These are phyloP conservation scores for Sycophaga agraensis DNA, from an alignment of 1,140 invertebrate species.

Conservation along the genomic window DNA sequence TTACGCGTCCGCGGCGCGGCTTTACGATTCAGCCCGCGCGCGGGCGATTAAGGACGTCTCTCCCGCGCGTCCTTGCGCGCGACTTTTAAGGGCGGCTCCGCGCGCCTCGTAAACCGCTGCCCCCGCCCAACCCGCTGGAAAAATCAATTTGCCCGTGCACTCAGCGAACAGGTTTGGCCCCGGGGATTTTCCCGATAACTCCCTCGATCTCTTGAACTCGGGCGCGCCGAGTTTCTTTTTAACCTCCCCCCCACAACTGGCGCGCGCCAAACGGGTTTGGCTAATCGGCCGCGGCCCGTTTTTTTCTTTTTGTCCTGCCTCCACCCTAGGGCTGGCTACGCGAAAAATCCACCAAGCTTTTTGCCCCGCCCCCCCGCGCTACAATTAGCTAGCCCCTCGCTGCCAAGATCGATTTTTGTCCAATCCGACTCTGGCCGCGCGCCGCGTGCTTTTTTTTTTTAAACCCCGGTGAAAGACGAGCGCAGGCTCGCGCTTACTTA, in stretches of 20 bases:
- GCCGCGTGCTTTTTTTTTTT: not conserved
- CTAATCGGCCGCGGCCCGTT: slow-evolving; percentile 1
- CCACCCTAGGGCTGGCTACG: slow-evolving; percentile 9
- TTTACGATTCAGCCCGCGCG: not conserved
- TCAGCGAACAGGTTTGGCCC: too few species aligned
- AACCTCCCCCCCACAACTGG: not conserved
- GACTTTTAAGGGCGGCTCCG: not conserved
- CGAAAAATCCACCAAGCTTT: slow-evolving; percentile 26
- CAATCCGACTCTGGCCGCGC: not conserved
- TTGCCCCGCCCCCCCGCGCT: slow-evolving; percentile 2
- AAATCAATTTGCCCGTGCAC: too few species aligned
- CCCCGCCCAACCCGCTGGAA: not conserved
- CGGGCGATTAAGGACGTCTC: not conserved
- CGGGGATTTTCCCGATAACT: too few species aligned
- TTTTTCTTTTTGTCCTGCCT: not conserved
- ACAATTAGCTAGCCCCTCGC: too few species aligned
- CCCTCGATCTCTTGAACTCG: not conserved
- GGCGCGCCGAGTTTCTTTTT: not conserved
- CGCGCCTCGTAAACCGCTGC: not conserved
- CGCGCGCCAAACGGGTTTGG: not conserved
- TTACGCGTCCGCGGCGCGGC: not conserved
- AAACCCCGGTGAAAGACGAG: not conserved
- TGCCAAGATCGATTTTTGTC: too few species aligned
- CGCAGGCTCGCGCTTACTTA: not conserved
- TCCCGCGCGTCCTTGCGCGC: not conserved